Conservation (phyloP, 2,113 vertebrate species). For the Pygoscelis adeliae region DNA sequence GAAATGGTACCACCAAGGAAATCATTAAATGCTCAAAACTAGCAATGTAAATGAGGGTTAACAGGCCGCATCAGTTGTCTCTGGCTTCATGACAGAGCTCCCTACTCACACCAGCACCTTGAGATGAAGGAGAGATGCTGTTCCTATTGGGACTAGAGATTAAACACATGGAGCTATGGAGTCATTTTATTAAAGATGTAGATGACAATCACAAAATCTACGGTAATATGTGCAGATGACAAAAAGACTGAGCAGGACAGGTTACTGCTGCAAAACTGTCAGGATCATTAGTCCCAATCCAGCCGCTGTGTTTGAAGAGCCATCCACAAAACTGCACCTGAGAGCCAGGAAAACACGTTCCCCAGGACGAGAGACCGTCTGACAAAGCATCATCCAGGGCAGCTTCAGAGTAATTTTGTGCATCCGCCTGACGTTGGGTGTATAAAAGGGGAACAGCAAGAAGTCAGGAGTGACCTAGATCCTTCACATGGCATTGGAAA, state of each 20-base stretch:
- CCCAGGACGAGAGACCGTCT: background rate
- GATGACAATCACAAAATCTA: background rate
- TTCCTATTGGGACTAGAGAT: background rate
- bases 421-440: background rate
- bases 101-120: fast-evolving
- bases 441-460: background rate
- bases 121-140: background rate
- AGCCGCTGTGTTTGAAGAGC: background rate
- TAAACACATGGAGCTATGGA: background rate
- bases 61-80: background rate
- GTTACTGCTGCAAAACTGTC: background rate
- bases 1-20: background rate
- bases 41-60: background rate
- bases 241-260: background rate
- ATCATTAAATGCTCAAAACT: background rate
- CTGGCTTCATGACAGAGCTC: background rate
- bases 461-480: conserved; percentile 59
- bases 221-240: background rate
- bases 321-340: background rate
- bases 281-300: background rate
- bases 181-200: background rate
- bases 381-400: background rate
- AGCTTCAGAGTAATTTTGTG: background rate
- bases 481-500: background rate
- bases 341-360: background rate